Base-by-base conservation (phyloP, 2,888 invertebrate genomes). In the Candidula unifasciata region DNA sequence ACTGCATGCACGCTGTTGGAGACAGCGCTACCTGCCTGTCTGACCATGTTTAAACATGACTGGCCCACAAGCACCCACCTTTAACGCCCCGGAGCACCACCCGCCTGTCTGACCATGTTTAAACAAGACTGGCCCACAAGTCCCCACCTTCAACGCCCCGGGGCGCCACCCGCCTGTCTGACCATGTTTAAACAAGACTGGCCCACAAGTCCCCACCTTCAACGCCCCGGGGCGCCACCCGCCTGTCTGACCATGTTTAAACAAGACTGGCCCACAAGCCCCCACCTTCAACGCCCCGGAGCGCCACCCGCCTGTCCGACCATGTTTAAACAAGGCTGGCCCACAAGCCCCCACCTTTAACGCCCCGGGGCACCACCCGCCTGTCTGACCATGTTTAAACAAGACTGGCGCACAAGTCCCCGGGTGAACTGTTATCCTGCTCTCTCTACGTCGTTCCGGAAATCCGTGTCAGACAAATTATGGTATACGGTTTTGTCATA, bases 391-490 rank as follows among this genome's bases (percentile, higher is more conserved):
- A 24, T 71, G 3, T 71, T n/a, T n/a, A n/a, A n/a, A n/a, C n/a
- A n/a, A n/a, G n/a, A n/a, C n/a, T n/a, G n/a, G n/a, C n/a, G n/a
- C n/a, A n/a, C n/a, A n/a, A n/a, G n/a, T n/a, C n/a, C n/a, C n/a
- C n/a, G n/a, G n/a, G n/a, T n/a, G n/a, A n/a, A n/a, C n/a, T n/a
- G n/a, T n/a, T n/a, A n/a, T n/a, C n/a, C n/a, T n/a, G n/a, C n/a
- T n/a, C n/a, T n/a, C n/a, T n/a, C n/a, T n/a, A n/a, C n/a, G n/a
- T n/a, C n/a, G n/a, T n/a, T n/a, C n/a, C n/a, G n/a, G n/a, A 30
- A 54, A 3, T 37, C 10, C 60, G 30, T 37, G 30, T 76, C 76
- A 78, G 24, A 24, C n/a, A 64, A 64, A 78, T 78, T 78, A 78
- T 24, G 10, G 2, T n/a, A 78, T 35, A 60, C 35, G 77, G 35